phyloP scores from a whole-genome alignment of 2,113 vertebrate species.

The Prionailurus bengalensis region DNA sequence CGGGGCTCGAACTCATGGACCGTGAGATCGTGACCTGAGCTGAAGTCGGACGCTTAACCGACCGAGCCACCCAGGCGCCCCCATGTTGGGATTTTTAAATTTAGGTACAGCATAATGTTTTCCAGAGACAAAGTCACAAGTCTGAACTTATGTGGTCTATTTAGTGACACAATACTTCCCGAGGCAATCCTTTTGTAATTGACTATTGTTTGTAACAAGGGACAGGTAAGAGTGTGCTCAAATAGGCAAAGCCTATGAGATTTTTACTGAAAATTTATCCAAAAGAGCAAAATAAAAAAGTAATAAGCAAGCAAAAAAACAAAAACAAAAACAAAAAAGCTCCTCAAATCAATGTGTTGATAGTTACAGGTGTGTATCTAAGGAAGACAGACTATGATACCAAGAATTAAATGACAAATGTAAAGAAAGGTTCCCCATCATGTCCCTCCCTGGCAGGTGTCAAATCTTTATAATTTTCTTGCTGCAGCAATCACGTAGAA shows the following conservation, averaged over 20 bases:
- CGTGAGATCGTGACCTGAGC: too few species aligned
- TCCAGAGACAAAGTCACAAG: not conserved
- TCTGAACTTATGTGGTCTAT: not conserved
- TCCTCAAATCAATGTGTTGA: not conserved
- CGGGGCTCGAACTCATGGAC: too few species aligned
- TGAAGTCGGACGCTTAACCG: too few species aligned
- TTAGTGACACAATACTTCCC: not conserved
- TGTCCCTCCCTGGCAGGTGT: not conserved
- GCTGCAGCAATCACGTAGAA: not conserved
- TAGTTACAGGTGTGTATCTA: not conserved
- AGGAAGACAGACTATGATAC: not conserved
- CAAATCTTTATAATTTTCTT: conserved; percentile 4
- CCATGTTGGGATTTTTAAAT: not conserved
- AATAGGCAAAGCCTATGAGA: not conserved
- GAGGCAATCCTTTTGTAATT: not conserved
- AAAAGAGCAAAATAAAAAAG: not conserved
- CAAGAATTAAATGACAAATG: conserved; percentile 22
- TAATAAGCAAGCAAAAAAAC: conserved; percentile 4
- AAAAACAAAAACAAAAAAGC: not conserved
- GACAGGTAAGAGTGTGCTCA: not conserved
- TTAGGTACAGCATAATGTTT: not conserved
- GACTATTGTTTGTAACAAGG: not conserved
- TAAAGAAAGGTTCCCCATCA: not conserved
- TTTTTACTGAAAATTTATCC: conserved; percentile 12
- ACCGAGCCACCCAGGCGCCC: too few species aligned